phyloP scores from a whole-genome alignment of 1,140 invertebrate species.

The Drosophila lacteicornis region DNA sequence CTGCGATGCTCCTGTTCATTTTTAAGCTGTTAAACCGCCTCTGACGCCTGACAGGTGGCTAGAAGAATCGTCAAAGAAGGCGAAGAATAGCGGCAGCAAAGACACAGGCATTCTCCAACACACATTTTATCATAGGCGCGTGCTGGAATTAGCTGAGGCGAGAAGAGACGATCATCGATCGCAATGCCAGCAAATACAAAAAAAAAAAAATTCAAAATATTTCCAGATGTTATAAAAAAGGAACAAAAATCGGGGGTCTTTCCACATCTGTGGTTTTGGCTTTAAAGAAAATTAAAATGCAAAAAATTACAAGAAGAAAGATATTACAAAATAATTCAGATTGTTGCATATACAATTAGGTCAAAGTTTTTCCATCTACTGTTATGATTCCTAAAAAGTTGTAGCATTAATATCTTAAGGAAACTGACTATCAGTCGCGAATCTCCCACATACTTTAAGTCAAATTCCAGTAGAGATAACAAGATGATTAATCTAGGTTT shows the following conservation, averaged over 20 bases:
- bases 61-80: slow-evolving; percentile 24
- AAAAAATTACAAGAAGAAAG: too few species aligned
- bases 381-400: too few species aligned
- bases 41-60: slow-evolving; percentile 73
- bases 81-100: background rate
- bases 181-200: slow-evolving; percentile 9
- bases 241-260: too few species aligned
- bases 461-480: too few species aligned
- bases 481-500: background rate
- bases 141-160: slow-evolving; percentile 62
- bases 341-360: too few species aligned
- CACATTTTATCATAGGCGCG: slow-evolving; percentile 64
- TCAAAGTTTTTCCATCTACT: too few species aligned
- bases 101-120: slow-evolving; percentile 34
- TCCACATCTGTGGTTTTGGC: background rate
- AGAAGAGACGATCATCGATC: background rate
- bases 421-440: too few species aligned
- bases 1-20: slow-evolving; percentile 7
- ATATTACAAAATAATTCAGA: too few species aligned
- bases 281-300: too few species aligned
- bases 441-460: too few species aligned
- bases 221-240: background rate
- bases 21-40: slow-evolving; percentile 67
- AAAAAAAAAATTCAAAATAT: background rate
- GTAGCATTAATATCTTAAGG: too few species aligned